Evolutionary conservation across 92 coral and sea anemone genomes (phyloP).

Genomic region (Paramuricea clavata): DNA sequence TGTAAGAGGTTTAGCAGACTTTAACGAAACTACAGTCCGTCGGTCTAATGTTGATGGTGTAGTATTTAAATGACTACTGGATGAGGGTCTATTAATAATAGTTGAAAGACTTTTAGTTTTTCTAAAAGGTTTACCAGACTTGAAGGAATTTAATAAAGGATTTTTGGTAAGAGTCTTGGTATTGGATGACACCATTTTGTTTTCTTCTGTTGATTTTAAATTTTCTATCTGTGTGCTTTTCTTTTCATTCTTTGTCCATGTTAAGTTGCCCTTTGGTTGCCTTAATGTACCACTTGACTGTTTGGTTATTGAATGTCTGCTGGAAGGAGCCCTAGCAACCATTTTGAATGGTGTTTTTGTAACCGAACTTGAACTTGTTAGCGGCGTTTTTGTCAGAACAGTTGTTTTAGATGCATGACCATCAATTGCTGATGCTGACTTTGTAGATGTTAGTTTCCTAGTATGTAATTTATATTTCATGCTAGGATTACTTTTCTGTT

Average conservation of each 20-base stretch:
- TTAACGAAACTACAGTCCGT: not conserved
- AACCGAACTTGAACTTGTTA: not conserved
- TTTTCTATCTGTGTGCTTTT: not conserved
- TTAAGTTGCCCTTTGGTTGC: not conserved
- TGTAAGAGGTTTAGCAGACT: not conserved
- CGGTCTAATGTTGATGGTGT: not conserved
- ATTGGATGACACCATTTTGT: not conserved
- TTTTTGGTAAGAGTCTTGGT: not conserved
- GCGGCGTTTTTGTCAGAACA: not conserved
- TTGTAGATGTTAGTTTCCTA: not conserved
- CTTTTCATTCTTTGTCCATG: constrained; percentile 14
- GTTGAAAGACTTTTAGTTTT: not conserved
- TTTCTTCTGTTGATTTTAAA: not conserved
- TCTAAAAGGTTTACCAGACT: not conserved
- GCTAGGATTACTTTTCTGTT: not conserved
- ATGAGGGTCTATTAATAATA: not conserved
- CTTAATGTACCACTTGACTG: not conserved
- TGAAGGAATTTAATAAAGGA: not conserved
- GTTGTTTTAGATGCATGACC: not conserved
- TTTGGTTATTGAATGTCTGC: not conserved
- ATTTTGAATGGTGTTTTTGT: not conserved
- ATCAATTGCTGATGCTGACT: not conserved
- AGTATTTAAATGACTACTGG: not conserved
- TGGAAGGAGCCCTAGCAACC: not conserved
- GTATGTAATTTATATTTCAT: not conserved